Percentiles rank a stretch among this genome's conserved stretches.
These are phyloP conservation scores for Pelochelys cantorii DNA, from an alignment of 2,797 vertebrate species.

Conservation along the genomic window DNA sequence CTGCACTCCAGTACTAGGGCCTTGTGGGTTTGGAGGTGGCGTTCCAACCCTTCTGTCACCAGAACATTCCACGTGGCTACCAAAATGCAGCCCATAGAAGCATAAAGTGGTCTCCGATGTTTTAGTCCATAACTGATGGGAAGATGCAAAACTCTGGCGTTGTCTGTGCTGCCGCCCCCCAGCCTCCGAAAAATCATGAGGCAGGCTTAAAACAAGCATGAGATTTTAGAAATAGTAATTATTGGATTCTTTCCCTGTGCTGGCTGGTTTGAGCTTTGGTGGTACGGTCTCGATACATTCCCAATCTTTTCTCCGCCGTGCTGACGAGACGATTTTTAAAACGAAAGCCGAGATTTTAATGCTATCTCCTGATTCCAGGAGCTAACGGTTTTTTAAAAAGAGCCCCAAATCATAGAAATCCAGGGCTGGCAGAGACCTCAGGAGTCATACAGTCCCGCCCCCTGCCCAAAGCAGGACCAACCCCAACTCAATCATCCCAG, in stretches of 20 bases:
- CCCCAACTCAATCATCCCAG: too few relatives aligned
- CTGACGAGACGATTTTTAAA: background rate
- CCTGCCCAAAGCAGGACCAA: too few relatives aligned
- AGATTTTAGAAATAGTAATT: background rate
- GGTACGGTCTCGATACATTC: background rate
- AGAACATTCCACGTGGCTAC: background rate
- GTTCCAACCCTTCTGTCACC: background rate
- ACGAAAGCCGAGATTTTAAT: background rate
- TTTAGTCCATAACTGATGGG: background rate
- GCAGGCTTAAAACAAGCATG: background rate
- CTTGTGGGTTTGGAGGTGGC: background rate
- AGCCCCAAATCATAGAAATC: background rate
- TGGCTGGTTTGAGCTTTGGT: background rate
- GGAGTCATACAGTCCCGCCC: too few relatives aligned
- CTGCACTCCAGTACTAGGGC: background rate
- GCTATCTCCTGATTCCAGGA: background rate
- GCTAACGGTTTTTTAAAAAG: background rate
- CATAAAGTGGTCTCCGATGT: background rate
- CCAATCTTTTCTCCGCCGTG: background rate
- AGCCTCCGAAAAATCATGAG: too few relatives aligned
- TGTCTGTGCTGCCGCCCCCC: background rate
- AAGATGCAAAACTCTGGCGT: background rate
- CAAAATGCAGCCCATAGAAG: background rate
- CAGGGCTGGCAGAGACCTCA: too few relatives aligned
- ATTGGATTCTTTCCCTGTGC: background rate